Base-by-base conservation (phyloP, 2,113 vertebrate genomes). In the Coptodon bakossiorum region DNA sequence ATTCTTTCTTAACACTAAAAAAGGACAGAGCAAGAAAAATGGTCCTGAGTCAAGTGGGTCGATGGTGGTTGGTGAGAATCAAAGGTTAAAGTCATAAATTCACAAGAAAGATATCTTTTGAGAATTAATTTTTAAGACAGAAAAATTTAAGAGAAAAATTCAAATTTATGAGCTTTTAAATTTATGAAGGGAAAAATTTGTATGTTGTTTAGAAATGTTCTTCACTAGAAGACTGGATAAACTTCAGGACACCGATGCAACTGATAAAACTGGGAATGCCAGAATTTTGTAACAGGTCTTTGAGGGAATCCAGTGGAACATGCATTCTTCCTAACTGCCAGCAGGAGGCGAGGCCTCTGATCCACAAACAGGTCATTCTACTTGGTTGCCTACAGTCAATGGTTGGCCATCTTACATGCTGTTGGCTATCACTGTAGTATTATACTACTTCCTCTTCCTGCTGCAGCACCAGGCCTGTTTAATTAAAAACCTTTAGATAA, bases 261-360 rank as follows among this genome's bases (percentile, higher is more conserved):
- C n/a, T 24, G 53, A 24, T 54, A 54, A 54, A 54, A 54, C 53
- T 54, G 53, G 53, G 52, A 54, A 54, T 12, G 12, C n/a, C n/a
- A 12, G 19, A 56, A 0, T 56, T 56, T 56, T 27, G 54, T 56
- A 56, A 27, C 22, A 56, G 11, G 54, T 56, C 22, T 56, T 56
- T 13, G 54, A 13, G 54, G 0, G 2, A 7, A 27, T 13, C 54
- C 0, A 56, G 13, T 27, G 12, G 54, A 57, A 57, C 6, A 27
- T 14, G 12, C 22, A 27, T 57, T 57, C 54, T 57, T 57, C 4
- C 4, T 27, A 57, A 57, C 0, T 57, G 54, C 6, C 27, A 57
- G 54, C 54, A 57, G 22, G 22, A 57, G 22, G 3, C 3, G 6
- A 57, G 54, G 22, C 22, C 14, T 7, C 54, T 57, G 54, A 27